Evolutionary conservation across 2,113 vertebrate species (phyloP), one percentile per base, ranked within the genome.

Genomic region (Spea bombifrons): DNA sequence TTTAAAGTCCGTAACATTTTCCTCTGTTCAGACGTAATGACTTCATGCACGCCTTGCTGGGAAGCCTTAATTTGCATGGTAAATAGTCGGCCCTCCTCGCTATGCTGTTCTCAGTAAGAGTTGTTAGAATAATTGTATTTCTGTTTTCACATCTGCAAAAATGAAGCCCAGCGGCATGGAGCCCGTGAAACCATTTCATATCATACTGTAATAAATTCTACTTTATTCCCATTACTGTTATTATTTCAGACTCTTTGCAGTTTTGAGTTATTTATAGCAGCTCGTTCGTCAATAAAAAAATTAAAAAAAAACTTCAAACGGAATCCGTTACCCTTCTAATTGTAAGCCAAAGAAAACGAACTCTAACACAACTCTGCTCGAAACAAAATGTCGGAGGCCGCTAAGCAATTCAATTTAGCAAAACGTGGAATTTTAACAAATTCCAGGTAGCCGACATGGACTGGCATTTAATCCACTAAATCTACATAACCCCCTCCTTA

Each of bases 71-170:
- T 67, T 50, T 61, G 17, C 55, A 68, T 68, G 46, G 16, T 59
- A 71, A 74, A 71, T 16, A 9, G 73, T 88, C 85, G 85, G 87
- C 89, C 76, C 55, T 50, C n/a, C 84, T 85, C 83, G 81, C 82
- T 81, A 74, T 84, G 85, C 89, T 87, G 85, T 87, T 86, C 87
- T 85, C 86, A 89, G 88, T 89, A 87, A 89, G 87, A 84, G 86
- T 84, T 88, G 87, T 89, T 90, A 88, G 87, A 90, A 88, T 87
- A 86, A 88, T 88, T 88, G 84, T 86, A 85, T 89, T 90, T 85
- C 87, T 90, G 89, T 88, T 90, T 89, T 91, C 86, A 90, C 90
- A 91, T 92, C 90, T 92, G 92, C 89, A 86, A 88, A 88, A 89
- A 90, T 89, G 85, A 90, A 88, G 86, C 84, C 83, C 82, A 92